phyloP scores from a whole-genome alignment of 1,140 invertebrate species.

The Belonocnema kinseyi region DNA sequence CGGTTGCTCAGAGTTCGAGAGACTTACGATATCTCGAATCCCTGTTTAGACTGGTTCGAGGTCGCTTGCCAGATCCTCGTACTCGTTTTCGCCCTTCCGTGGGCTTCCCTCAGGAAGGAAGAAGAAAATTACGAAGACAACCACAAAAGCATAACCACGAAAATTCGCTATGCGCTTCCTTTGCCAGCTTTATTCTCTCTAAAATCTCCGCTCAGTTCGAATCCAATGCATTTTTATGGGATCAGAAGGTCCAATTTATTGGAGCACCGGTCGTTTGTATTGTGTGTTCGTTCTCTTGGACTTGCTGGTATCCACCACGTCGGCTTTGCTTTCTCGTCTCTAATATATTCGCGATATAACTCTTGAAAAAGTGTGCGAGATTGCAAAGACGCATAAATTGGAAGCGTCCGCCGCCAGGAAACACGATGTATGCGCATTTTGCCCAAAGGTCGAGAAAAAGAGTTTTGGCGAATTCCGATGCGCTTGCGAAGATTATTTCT shows the following conservation, averaged over 20 bases:
- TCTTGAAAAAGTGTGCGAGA: conserved; percentile 49
- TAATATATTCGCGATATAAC: conserved; percentile 60
- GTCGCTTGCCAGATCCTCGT: conserved; percentile 50
- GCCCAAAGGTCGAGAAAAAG: not conserved
- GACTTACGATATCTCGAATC: conserved; percentile 54
- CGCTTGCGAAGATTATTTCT: conserved; percentile 28
- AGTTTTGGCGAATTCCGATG: conserved; percentile 26
- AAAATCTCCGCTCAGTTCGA: conserved; percentile 39
- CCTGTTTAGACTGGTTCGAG: conserved; percentile 40
- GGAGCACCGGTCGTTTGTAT: conserved; percentile 52
- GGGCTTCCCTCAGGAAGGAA: conserved; percentile 50
- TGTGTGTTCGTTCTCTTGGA: conserved; percentile 33
- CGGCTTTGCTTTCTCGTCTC: conserved; percentile 35
- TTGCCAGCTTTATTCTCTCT: conserved; percentile 54
- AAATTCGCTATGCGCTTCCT: conserved; percentile 61
- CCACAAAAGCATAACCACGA: conserved; percentile 43
- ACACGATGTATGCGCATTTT: conserved; percentile 53
- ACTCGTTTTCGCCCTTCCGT: conserved; percentile 41
- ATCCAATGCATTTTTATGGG: conserved; percentile 71
- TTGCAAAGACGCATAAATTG: conserved; percentile 68
- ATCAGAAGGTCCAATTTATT: conserved; percentile 68
- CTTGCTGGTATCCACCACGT: conserved; percentile 15
- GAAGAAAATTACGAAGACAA: conserved; percentile 36
- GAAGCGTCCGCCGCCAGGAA: conserved; percentile 41
- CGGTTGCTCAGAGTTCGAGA: conserved; percentile 60